Evolutionary conservation across 2,113 vertebrate species (phyloP), one percentile per base, ranked within the genome.

Genomic region (Pycnonotus jocosus): DNA sequence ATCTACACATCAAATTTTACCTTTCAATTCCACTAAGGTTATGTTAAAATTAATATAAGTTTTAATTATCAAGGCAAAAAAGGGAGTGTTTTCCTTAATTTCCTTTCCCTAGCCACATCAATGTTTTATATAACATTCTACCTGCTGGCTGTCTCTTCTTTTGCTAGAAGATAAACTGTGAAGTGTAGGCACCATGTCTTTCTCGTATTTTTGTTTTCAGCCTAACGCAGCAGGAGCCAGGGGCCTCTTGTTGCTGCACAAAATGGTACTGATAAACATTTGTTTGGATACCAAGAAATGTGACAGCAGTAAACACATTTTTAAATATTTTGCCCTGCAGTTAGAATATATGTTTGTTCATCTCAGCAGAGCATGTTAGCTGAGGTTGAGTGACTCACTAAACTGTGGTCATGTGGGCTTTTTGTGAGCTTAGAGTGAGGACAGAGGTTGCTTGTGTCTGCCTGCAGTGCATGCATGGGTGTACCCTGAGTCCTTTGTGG

Each of bases 381-480:
- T 86, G 94, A 96, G 95, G 92, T 93, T 93, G 91, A 95, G 69
- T 78, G 82, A 60, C 42, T 95, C 91, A 78, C 91, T 95, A 92
- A 97, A 71, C 92, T 92, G 30, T 25, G 78, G 60, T 86, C 91
- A 95, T 38, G 8, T 54, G 92, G 42, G 85, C 64, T 93, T 81
- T 95, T 90, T 90, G 71, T 88, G 76, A 92, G 91, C 68, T 92
- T 56, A 86, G 76, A 73, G 51, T 66, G 38, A 20, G 60, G 90
- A 80, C 81, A 90, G 92, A 86, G 82, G 38, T 92, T 90, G 86
- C 94, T 83, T 82, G 23, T 81, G 47, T 83, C 76, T 93, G 94
- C 54, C 68, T 72, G 47, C 82, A 82, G 31, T 30, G 42, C 24
- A 51, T 3, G 12, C 86, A 81, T 15, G 51, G 88, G 44, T 78